A percentile compares a stretch with the other conserved stretches of the same genome.
phyloP scores from a whole-genome alignment of 2,113 vertebrate species.

The Labrus mixtus region DNA sequence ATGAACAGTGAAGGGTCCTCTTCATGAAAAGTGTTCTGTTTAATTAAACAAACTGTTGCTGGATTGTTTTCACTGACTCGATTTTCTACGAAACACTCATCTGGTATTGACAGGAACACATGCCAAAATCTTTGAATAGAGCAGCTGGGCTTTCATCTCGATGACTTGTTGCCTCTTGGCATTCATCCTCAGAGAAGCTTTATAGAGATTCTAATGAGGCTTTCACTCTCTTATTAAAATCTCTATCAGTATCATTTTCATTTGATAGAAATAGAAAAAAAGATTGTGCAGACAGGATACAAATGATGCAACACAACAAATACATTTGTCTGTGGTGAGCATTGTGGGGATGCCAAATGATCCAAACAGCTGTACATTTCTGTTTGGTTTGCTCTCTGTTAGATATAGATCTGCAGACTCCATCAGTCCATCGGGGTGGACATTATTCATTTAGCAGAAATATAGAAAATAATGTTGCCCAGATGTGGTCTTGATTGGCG shows the following conservation, averaged over 20 bases:
- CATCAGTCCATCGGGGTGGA: neutral
- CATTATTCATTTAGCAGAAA: neutral
- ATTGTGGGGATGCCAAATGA: neutral
- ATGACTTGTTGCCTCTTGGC: neutral
- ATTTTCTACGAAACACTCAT: too few relatives aligned
- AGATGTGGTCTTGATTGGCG: too few relatives aligned
- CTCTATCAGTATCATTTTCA: neutral
- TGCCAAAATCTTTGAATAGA: constrained; percentile 8
- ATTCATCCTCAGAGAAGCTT: constrained; percentile 7
- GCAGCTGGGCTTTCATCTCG: constrained; percentile 14
- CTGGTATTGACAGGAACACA: neutral
- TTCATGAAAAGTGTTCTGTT: too few relatives aligned
- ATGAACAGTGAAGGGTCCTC: too few relatives aligned
- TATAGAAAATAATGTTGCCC: neutral
- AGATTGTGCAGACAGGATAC: neutral
- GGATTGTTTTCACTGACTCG: too few relatives aligned
- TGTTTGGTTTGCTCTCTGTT: neutral
- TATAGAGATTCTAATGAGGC: constrained; percentile 43
- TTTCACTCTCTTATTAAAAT: constrained; percentile 26
- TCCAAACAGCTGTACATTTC: neutral
- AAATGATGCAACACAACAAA: constrained; percentile 4
- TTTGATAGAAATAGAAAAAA: neutral
- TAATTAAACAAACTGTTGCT: too few relatives aligned
- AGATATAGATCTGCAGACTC: neutral
- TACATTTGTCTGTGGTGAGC: neutral